Conservation (phyloP, 2,797 vertebrate species). For the Graptemys geographica region DNA sequence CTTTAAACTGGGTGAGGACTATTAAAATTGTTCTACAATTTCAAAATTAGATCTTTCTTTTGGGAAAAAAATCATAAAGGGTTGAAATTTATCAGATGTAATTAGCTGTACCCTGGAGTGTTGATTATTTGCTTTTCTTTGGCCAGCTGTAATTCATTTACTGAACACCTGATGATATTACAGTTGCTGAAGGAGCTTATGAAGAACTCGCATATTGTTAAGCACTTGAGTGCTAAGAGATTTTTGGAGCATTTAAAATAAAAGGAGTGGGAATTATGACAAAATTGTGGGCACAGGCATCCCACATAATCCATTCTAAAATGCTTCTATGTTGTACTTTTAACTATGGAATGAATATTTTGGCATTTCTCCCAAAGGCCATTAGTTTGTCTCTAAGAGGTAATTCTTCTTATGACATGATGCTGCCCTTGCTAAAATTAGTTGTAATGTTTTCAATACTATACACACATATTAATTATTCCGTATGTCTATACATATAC, state of each 20-base stretch:
- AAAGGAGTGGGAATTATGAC: neutral
- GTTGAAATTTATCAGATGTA: conserved; percentile 34
- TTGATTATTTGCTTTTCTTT: conserved; percentile 40
- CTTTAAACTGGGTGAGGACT: conserved; percentile 10
- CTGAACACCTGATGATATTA: conserved; percentile 30
- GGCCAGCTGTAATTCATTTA: conserved; percentile 42
- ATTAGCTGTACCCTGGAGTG: conserved; percentile 53
- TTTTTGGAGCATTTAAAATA: conserved; percentile 23
- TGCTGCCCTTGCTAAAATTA: conserved; percentile 16
- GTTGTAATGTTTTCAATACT: neutral
- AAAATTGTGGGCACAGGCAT: neutral
- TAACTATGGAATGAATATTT: conserved; percentile 10
- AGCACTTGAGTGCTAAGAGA: conserved; percentile 30
- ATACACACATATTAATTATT: neutral
- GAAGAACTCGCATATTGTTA: neutral
- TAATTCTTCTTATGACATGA: neutral
- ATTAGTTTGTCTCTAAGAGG: conserved; percentile 29
- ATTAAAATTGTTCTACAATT: conserved; percentile 40
- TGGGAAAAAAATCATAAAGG: neutral
- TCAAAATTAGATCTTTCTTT: neutral
- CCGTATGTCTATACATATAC: neutral
- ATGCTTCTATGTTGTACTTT: neutral
- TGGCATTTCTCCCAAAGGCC: neutral
- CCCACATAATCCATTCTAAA: conserved; percentile 9
- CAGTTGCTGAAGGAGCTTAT: neutral